phyloP scores from a whole-genome alignment of 2,888 invertebrate genomes.

The Polydesmus complanatus region DNA sequence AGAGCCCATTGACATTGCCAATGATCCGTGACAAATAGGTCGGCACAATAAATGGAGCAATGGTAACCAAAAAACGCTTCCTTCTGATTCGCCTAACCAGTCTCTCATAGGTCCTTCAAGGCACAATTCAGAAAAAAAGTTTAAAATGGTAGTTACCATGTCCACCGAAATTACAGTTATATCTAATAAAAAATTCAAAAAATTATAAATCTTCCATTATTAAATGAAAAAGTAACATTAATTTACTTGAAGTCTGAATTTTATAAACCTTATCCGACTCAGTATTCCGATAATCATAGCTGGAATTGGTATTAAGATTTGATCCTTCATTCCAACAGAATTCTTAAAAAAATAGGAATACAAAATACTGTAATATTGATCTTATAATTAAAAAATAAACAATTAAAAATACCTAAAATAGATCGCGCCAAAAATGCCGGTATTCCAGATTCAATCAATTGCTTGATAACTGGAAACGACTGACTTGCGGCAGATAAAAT shows the following conservation, averaged over 20 bases:
- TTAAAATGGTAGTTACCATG: slow-evolving; percentile 38
- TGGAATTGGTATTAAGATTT: neutral
- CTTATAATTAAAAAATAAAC: neutral
- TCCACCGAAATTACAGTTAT: slow-evolving; percentile 25
- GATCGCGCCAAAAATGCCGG: slow-evolving; percentile 48
- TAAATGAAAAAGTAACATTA: neutral
- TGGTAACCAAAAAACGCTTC: slow-evolving; percentile 73
- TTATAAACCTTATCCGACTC: slow-evolving; percentile 10
- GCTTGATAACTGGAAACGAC: slow-evolving; percentile 59
- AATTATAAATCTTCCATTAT: neutral
- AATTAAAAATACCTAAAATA: slow-evolving; percentile 35
- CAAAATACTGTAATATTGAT: neutral
- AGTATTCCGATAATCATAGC: neutral
- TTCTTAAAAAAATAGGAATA: neutral
- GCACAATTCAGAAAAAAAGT: slow-evolving; percentile 67
- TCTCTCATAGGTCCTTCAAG: slow-evolving; percentile 67
- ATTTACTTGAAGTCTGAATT: neutral
- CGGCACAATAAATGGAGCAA: slow-evolving; percentile 57
- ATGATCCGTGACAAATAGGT: slow-evolving; percentile 6
- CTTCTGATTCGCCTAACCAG: slow-evolving; percentile 69
- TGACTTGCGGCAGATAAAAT: slow-evolving; percentile 66
- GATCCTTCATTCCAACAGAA: neutral
- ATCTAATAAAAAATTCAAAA: slow-evolving; percentile 10
- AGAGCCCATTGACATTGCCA: neutral
- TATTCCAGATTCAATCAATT: slow-evolving; percentile 60